Evolutionary conservation across 2,797 vertebrate species (phyloP).

Genomic region (Bovichtus variegatus): DNA sequence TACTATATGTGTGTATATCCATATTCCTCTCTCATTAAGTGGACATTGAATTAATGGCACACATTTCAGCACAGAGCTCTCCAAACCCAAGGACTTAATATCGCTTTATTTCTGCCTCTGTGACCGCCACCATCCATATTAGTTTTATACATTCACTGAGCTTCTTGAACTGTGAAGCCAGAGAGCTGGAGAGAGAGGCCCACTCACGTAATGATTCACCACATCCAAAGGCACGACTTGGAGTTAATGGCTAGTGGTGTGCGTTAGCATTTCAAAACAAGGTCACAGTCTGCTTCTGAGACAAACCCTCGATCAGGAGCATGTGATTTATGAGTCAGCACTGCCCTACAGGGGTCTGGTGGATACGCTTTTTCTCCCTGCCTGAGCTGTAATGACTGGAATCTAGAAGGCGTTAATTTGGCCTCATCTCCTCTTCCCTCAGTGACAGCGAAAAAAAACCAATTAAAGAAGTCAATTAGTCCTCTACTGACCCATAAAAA

Average conservation of each 20-base stretch:
- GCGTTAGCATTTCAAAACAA: constrained; percentile 70
- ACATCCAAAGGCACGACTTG: constrained; percentile 52
- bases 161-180: constrained; percentile 56
- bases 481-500: constrained; percentile 12
- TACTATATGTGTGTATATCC: constrained; percentile 11
- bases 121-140: constrained; percentile 15
- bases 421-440: constrained; percentile 43
- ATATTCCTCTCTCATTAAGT: constrained; percentile 42
- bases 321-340: constrained; percentile 75
- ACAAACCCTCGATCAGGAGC: constrained; percentile 47
- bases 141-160: constrained; percentile 35
- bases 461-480: constrained; percentile 44
- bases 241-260: constrained; percentile 60
- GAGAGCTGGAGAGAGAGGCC: constrained; percentile 24
- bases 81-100: constrained; percentile 37
- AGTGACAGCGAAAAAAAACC: constrained; percentile 21
- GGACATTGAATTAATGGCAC: constrained; percentile 37
- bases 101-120: constrained; percentile 46
- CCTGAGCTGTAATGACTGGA: constrained; percentile 65
- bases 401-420: constrained; percentile 57
- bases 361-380: constrained; percentile 37
- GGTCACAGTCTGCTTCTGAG: constrained; percentile 62
- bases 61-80: background rate
- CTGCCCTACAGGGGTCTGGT: constrained; percentile 36
- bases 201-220: constrained; percentile 64